A percentile compares a stretch with the other conserved stretches of the same genome.
Conservation (phyloP, 2,888 invertebrate genomes). For the Portevinia maculata region DNA sequence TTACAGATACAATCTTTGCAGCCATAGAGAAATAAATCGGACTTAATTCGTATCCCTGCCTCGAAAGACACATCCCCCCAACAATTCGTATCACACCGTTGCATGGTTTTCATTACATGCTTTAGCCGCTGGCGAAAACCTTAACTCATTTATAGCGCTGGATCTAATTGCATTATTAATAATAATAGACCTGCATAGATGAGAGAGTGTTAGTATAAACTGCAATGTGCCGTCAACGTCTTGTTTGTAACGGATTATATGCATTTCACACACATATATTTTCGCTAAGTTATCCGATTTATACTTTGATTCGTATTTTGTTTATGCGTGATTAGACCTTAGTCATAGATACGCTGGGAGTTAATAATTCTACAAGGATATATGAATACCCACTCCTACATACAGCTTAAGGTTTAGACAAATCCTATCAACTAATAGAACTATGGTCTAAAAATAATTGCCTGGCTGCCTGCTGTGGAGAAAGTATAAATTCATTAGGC, state of each 20-base stretch:
- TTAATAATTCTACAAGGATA: constrained; percentile 40
- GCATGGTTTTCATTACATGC: constrained; percentile 42
- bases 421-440: constrained; percentile 3
- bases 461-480: constrained; percentile 23
- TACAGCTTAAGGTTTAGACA: neutral
- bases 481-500: constrained; percentile 20
- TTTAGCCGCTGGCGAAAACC: constrained; percentile 47
- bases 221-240: constrained; percentile 26
- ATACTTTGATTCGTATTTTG: constrained; percentile 37
- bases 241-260: constrained; percentile 53
- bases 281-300: constrained; percentile 42
- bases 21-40: constrained; percentile 64
- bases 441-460: constrained; percentile 37
- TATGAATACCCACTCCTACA: neutral
- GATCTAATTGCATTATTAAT: constrained; percentile 73
- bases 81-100: constrained; percentile 16
- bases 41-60: constrained; percentile 55
- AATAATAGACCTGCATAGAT: constrained; percentile 56
- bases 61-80: constrained; percentile 35
- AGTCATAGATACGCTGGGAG: constrained; percentile 10
- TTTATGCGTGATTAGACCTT: constrained; percentile 41
- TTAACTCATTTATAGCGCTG: constrained; percentile 70
- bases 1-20: constrained; percentile 60
- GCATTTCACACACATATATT: constrained; percentile 28
- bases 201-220: constrained; percentile 19